Conservation (phyloP, 2,797 vertebrate species). For the Choloepus didactylus region DNA sequence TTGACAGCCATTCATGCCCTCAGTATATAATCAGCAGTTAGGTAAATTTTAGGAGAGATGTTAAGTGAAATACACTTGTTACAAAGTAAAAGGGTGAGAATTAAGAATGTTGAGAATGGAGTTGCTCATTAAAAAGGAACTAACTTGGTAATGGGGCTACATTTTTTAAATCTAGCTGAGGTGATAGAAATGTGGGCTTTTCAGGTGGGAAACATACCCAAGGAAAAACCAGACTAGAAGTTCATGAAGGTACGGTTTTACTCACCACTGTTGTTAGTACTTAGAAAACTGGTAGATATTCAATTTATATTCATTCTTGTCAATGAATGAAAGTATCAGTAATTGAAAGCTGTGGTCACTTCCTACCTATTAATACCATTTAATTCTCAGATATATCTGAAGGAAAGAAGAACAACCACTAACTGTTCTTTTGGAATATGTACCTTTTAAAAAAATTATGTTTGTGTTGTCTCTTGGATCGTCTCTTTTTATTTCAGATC, state of each 20-base stretch:
- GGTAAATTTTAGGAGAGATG: neutral
- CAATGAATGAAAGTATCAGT: conserved; percentile 23
- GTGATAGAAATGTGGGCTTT: neutral
- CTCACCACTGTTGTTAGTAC: neutral
- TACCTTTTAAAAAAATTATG: conserved; percentile 39
- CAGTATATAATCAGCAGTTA: conserved; percentile 15
- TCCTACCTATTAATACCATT: conserved; percentile 24
- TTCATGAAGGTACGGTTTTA: neutral
- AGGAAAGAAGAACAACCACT: conserved; percentile 19
- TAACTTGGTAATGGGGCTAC: neutral
- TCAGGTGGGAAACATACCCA: neutral
- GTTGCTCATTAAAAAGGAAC: conserved; percentile 62
- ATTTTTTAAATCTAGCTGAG: conserved; percentile 30
- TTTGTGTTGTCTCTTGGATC: conserved; percentile 70
- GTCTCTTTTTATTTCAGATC: conserved; percentile 87
- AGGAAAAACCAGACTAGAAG: conserved; percentile 3
- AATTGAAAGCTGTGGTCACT: conserved; percentile 37
- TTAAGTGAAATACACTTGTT: neutral
- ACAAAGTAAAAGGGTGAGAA: conserved; percentile 52
- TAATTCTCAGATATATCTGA: conserved; percentile 31
- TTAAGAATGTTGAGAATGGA: neutral
- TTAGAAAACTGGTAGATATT: neutral
- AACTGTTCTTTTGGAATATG: conserved; percentile 52
- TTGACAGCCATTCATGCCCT: conserved; percentile 6
- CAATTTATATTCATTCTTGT: neutral